A percentile compares a stretch with the other conserved stretches of the same genome.
These are phyloP conservation scores for Gallirallus australis DNA, from an alignment of 2,797 vertebrate genomes.

Conservation along the genomic window DNA sequence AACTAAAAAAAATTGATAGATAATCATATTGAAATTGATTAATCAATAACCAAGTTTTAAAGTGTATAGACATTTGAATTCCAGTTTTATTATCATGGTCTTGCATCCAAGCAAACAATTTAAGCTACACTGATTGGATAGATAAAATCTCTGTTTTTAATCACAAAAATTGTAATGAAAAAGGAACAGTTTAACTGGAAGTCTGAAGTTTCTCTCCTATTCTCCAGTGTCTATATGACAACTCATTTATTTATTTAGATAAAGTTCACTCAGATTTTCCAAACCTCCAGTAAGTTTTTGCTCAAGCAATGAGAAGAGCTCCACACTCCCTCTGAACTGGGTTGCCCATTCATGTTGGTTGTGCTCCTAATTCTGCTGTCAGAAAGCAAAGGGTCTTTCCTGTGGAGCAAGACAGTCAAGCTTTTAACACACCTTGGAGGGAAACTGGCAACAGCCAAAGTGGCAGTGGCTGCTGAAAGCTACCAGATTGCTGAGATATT, in stretches of 20 bases:
- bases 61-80: not conserved
- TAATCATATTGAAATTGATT: too few species aligned
- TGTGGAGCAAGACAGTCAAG: not conserved
- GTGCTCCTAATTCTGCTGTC: not conserved
- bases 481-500: not conserved
- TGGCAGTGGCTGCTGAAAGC: not conserved
- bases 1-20: not conserved
- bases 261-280: not conserved
- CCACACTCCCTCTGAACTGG: not conserved
- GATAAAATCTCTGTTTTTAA: not conserved
- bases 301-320: not conserved
- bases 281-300: not conserved
- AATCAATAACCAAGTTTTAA: not conserved
- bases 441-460: not conserved
- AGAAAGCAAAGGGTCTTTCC: not conserved
- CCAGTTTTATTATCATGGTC: not conserved
- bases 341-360: not conserved
- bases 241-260: not conserved
- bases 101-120: not conserved
- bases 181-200: not conserved
- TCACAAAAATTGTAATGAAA: not conserved
- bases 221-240: not conserved
- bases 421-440: not conserved
- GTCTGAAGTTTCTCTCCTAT: not conserved
- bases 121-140: not conserved